These are phyloP conservation scores for Dryobates pubescens DNA, from an alignment of 2,797 vertebrate genomes.

Conservation along the genomic window DNA sequence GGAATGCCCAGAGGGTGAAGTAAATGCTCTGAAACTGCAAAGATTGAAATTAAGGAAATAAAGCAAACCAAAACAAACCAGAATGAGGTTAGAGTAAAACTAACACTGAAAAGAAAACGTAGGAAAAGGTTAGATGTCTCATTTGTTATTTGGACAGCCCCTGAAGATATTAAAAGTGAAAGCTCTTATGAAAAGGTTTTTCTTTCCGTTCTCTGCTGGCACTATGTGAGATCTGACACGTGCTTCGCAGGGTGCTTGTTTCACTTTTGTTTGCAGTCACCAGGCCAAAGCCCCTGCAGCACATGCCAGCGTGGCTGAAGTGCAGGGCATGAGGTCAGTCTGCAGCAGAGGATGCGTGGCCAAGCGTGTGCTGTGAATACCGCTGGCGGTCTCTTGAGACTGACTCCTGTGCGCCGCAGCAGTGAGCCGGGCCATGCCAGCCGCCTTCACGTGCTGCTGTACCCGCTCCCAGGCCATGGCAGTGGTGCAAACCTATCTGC, in stretches of 20 bases:
- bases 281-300: not conserved
- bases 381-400: accelerated
- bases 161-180: not conserved
- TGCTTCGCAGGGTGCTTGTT: not conserved
- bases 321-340: accelerated
- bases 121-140: not conserved
- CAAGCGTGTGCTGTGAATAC: accelerated
- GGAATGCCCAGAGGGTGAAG: not conserved
- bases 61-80: conserved; percentile 24
- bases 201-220: not conserved
- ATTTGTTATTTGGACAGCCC: not conserved
- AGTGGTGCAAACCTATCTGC: not conserved
- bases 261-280: not conserved
- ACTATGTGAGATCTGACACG: not conserved
- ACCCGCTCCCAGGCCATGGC: not conserved
- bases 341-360: accelerated
- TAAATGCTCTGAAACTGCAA: not conserved
- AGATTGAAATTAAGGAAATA: not conserved
- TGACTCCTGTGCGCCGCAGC: accelerated
- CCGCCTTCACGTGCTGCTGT: accelerated
- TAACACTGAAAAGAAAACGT: not conserved
- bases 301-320: accelerated
- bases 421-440: accelerated
- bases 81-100: conserved; percentile 6
- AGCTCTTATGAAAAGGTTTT: not conserved